A percentile compares a stretch with the other conserved stretches of the same genome.
Evolutionary conservation across 2,888 invertebrate species (phyloP).

Genomic region (Amblyjoppa fuscipennis): DNA sequence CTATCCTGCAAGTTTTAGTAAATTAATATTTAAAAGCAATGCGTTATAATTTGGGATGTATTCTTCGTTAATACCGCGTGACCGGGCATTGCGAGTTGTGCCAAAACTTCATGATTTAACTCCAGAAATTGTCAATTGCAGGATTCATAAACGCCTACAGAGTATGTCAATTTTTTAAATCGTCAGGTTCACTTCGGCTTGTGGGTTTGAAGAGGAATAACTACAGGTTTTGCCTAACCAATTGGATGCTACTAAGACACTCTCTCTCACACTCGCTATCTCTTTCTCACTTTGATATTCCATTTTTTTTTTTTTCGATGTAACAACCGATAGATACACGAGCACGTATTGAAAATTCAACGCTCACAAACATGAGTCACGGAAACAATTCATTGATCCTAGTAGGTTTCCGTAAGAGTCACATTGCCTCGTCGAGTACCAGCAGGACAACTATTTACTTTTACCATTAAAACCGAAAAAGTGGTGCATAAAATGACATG

Average conservation of each 20-base stretch:
- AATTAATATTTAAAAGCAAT: background rate
- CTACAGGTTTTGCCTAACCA: slow-evolving; percentile 71
- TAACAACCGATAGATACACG: background rate
- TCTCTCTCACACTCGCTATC: slow-evolving; percentile 72
- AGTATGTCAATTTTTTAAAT: slow-evolving; percentile 25
- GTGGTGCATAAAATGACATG: background rate
- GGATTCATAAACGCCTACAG: background rate
- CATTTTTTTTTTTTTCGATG: background rate
- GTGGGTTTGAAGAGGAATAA: slow-evolving; percentile 3
- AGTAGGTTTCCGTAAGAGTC: slow-evolving; percentile 68
- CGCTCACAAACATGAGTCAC: background rate
- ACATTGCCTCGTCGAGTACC: slow-evolving; percentile 72
- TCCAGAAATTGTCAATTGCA: background rate
- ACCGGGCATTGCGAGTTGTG: background rate
- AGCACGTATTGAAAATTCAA: background rate
- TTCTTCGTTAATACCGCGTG: background rate
- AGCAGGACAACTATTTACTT: slow-evolving; percentile 65
- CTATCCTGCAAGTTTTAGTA: background rate
- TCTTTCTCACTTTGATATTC: slow-evolving; percentile 24
- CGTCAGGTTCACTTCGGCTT: background rate
- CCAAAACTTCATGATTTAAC: too few relatives aligned
- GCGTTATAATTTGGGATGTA: background rate
- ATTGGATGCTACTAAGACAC: slow-evolving; percentile 72
- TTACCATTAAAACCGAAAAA: slow-evolving; percentile 37
- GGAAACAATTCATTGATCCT: slow-evolving; percentile 32